phyloP scores from a whole-genome alignment of 2,113 vertebrate species.

The Amphilophus citrinellus region DNA sequence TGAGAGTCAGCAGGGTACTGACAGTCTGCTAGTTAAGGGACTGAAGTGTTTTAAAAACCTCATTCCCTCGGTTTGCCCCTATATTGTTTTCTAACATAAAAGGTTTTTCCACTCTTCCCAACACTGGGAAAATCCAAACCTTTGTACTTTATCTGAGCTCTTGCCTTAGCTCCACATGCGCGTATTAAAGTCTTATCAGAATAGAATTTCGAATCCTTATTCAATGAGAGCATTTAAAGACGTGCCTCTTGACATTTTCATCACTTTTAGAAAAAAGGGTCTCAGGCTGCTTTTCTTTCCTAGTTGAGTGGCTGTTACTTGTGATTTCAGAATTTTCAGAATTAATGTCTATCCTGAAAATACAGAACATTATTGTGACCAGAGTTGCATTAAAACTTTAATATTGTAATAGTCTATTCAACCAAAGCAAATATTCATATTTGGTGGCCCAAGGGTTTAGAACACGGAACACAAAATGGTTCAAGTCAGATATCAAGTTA shows the following conservation, averaged over 20 bases:
- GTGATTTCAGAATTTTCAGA: conserved; percentile 28
- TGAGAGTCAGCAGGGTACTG: conserved; percentile 49
- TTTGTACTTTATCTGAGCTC: conserved; percentile 63
- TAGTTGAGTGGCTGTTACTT: conserved; percentile 13
- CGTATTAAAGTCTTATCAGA: conserved; percentile 67
- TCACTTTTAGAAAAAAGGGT: conserved; percentile 36
- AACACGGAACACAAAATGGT: not conserved
- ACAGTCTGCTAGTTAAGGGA: conserved; percentile 38
- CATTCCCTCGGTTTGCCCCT: conserved; percentile 13
- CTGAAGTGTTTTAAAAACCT: conserved; percentile 29
- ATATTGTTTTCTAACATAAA: conserved; percentile 62
- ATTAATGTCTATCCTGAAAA: conserved; percentile 35
- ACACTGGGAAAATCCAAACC: conserved; percentile 55
- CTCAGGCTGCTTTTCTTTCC: conserved; percentile 21
- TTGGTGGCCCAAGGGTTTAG: not conserved
- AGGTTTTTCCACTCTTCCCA: conserved; percentile 15
- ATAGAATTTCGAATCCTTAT: conserved; percentile 62
- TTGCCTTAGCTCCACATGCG: conserved; percentile 39
- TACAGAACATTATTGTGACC: not conserved
- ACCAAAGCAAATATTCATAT: not conserved
- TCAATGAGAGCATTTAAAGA: conserved; percentile 61
- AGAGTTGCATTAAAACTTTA: conserved; percentile 12
- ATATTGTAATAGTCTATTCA: not conserved
- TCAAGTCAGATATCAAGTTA: not conserved
- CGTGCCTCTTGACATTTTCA: conserved; percentile 65